Evolutionary conservation across 2,797 vertebrate genomes (phyloP), one percentile per base, ranked within the genome.

Genomic region (Ctenopoma multispine): DNA sequence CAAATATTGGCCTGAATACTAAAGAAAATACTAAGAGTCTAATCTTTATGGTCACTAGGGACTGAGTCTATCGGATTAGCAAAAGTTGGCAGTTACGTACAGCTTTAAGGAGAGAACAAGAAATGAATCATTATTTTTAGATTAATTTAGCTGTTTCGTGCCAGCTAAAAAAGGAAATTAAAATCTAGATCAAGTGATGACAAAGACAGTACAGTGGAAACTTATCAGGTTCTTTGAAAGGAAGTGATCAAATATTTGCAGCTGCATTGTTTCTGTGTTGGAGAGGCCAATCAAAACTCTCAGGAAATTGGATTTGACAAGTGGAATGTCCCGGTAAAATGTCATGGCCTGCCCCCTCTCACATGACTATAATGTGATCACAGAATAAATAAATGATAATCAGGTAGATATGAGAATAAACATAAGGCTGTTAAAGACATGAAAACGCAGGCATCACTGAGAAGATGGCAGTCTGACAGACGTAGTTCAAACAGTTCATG

Each of bases 231-330:
- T 58, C 7, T 50, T 55, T 47, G 1, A 43, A 43, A 64, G 62
- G 55, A 56, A 72, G 57, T 46, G 18, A 65, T 85, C 24, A 56
- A 64, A 79, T 66, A 43, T 67, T 24, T 70, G 67, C 70, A 80
- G 78, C 77, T 75, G 75, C 56, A 84, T 89, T 93, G 87, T 92
- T 89, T 84, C 78, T 69, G 46, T 46, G 72, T 69, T 54, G 27
- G 49, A 80, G 73, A 90, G 77, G 72, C 85, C 89, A 77, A 71
- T 92, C 91, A 91, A 83, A 85, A 56, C 54, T 68, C 67, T 70
- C 86, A 92, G 92, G 91, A 94, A 94, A 95, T 94, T 81, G 79
- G 65, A 72, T 87, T 80, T 90, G 94, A 94, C 92, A 90, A 80
- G 82, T 90, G 93, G 90, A 94, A 95, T 94, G 91, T 84, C 81